Percentiles rank a stretch among this genome's conserved stretches.
These are phyloP conservation scores for Sebastes itinus DNA, from an alignment of 2,797 vertebrate species.

Conservation along the genomic window DNA sequence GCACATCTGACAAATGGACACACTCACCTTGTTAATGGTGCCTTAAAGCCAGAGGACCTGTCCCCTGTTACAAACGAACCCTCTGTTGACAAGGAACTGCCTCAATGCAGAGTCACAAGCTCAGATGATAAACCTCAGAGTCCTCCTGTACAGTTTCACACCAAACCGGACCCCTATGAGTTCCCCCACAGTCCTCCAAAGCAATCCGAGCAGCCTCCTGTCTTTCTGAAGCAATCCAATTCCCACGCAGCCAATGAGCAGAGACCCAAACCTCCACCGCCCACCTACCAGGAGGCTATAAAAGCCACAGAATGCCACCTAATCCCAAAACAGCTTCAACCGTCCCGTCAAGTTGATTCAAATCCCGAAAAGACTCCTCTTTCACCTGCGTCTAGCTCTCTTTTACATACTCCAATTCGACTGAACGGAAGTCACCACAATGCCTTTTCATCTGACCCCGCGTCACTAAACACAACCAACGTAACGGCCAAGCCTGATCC, in stretches of 20 bases:
- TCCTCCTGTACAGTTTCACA: constrained; percentile 45
- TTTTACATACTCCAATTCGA: constrained; percentile 59
- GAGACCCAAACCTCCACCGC: constrained; percentile 44
- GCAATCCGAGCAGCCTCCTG: constrained; percentile 26
- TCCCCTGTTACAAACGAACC: constrained; percentile 69
- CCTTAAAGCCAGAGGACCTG: constrained; percentile 92
- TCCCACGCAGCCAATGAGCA: constrained; percentile 24
- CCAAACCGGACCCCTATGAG: constrained; percentile 86
- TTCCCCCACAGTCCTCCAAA: constrained; percentile 82
- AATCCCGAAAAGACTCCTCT: constrained; percentile 39
- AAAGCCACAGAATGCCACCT: constrained; percentile 26
- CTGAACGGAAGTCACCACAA: constrained; percentile 80
- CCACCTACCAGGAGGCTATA: constrained; percentile 54
- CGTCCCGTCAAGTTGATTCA: constrained; percentile 12
- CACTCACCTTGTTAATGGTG: constrained; percentile 88
- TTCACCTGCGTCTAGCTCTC: constrained; percentile 42
- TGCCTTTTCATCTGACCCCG: constrained; percentile 44
- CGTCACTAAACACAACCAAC: constrained; percentile 23
- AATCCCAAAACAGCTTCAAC: constrained; percentile 18
- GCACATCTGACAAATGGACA: constrained; percentile 89
- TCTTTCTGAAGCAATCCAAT: constrained; percentile 37
- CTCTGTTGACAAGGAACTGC: constrained; percentile 53
- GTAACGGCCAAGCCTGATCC: constrained; percentile 25
- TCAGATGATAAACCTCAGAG: constrained; percentile 62
- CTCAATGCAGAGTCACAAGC: constrained; percentile 76